phyloP scores from a whole-genome alignment of 2,797 vertebrate genomes.

The Molossus alvarezi region DNA sequence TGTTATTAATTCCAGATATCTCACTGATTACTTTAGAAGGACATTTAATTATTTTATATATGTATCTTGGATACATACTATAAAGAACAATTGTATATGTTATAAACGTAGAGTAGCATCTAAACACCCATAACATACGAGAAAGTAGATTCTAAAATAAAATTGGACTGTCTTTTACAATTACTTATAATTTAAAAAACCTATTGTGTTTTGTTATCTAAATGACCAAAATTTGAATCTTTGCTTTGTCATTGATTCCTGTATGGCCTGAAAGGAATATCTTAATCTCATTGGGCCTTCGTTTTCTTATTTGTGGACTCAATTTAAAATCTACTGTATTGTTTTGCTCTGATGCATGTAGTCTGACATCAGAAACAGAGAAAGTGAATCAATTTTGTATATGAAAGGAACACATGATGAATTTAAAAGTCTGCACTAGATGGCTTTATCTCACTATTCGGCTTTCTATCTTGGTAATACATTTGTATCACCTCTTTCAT shows the following conservation, averaged over 20 bases:
- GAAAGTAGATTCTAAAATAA: conserved; percentile 62
- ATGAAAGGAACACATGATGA: background rate
- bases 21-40: background rate
- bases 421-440: background rate
- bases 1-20: background rate
- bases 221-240: background rate
- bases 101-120: conserved; percentile 27
- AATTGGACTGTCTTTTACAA: conserved; percentile 73
- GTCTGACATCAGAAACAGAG: background rate
- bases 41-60: conserved; percentile 27
- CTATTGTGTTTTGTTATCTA: conserved; percentile 47
- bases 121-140: conserved; percentile 24
- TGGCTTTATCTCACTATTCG: background rate
- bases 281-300: conserved; percentile 6
- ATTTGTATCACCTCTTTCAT: background rate
- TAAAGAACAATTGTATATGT: conserved; percentile 68
- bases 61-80: background rate
- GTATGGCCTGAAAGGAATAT: background rate
- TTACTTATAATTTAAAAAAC: conserved; percentile 55
- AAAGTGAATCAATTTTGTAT: conserved; percentile 25
- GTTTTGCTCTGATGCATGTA: background rate
- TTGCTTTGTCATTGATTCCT: background rate
- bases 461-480: background rate
- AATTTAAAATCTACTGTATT: background rate
- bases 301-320: conserved; percentile 3